Percentiles rank a stretch among this genome's conserved stretches.
phyloP scores from a whole-genome alignment of 2,113 vertebrate species.

The Menura novaehollandiae region DNA sequence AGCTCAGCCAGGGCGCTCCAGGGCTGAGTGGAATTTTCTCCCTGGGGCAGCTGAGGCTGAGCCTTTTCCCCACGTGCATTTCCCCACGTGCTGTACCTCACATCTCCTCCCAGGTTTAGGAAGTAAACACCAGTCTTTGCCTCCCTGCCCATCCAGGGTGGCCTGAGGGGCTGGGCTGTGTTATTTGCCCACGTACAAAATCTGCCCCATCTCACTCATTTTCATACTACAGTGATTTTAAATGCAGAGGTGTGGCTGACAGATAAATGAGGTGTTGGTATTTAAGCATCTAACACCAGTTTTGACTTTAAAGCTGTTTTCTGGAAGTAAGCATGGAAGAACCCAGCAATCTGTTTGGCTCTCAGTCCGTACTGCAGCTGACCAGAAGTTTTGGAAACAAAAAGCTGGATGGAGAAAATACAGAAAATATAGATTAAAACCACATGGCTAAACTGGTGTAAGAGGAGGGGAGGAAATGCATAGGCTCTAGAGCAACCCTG shows the following conservation, averaged over 20 bases:
- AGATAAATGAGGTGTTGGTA: not conserved
- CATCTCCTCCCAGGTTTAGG: not conserved
- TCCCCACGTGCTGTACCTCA: not conserved
- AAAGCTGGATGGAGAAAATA: conserved; percentile 33
- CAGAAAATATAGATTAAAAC: conserved; percentile 46
- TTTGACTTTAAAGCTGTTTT: conserved; percentile 3
- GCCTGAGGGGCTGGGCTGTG: not conserved
- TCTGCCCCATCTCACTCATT: not conserved
- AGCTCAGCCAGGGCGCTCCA: not conserved
- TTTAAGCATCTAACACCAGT: not conserved
- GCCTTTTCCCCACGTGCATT: not conserved
- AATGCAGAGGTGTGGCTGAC: not conserved
- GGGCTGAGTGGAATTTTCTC: not conserved
- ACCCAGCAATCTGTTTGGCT: conserved; percentile 42
- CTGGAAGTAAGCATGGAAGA: conserved; percentile 51
- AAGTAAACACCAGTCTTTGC: not conserved
- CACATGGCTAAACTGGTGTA: not conserved
- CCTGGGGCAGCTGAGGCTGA: not conserved
- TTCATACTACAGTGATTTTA: not conserved
- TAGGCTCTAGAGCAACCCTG: not conserved
- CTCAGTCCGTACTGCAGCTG: conserved; percentile 3
- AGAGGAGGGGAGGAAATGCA: not conserved
- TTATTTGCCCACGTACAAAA: not conserved
- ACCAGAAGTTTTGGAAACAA: conserved; percentile 38
- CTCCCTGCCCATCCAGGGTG: not conserved